Percentiles rank a stretch among this genome's conserved stretches.
These are phyloP conservation scores for Gambusia holbrooki DNA, from an alignment of 2,113 vertebrate species.

Conservation along the genomic window DNA sequence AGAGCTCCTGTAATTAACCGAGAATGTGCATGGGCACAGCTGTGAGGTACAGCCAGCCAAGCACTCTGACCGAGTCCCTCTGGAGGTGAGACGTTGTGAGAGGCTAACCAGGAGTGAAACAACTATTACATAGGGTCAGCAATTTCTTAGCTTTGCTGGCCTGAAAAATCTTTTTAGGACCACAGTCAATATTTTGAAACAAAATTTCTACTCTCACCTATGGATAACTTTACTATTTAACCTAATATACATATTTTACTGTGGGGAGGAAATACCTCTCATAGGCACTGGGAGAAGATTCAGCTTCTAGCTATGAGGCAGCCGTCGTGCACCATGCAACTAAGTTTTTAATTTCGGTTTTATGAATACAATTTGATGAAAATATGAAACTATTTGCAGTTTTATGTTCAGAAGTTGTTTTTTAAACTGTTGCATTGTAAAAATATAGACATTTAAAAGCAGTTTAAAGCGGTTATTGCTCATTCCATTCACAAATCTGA, in stretches of 20 bases:
- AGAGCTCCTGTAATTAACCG: conserved; percentile 66
- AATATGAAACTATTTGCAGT: too few species aligned
- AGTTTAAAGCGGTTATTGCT: too few species aligned
- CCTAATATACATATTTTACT: not conserved
- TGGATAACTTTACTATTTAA: not conserved
- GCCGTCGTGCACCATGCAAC: too few species aligned
- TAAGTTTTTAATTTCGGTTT: too few species aligned
- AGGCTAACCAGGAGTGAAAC: conserved; percentile 38
- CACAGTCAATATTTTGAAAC: conserved; percentile 3
- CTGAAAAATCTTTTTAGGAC: conserved; percentile 9
- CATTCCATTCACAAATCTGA: too few species aligned
- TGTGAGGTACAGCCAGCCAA: conserved; percentile 55
- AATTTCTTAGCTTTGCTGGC: conserved; percentile 36
- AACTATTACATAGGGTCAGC: conserved; percentile 45
- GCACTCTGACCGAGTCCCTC: conserved; percentile 40
- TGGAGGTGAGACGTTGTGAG: conserved; percentile 33
- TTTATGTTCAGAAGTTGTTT: too few species aligned
- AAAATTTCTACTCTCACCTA: not conserved
- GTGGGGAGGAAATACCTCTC: too few species aligned
- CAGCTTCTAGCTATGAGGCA: too few species aligned
- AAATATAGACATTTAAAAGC: too few species aligned
- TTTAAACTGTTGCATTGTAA: too few species aligned
- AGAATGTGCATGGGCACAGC: conserved; percentile 55
- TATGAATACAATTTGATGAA: too few species aligned
- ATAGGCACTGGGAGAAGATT: too few species aligned